These are phyloP conservation scores for Glandiceps talaboti DNA, from an alignment of 53 echinoderm and acorn worm species.

Conservation along the genomic window DNA sequence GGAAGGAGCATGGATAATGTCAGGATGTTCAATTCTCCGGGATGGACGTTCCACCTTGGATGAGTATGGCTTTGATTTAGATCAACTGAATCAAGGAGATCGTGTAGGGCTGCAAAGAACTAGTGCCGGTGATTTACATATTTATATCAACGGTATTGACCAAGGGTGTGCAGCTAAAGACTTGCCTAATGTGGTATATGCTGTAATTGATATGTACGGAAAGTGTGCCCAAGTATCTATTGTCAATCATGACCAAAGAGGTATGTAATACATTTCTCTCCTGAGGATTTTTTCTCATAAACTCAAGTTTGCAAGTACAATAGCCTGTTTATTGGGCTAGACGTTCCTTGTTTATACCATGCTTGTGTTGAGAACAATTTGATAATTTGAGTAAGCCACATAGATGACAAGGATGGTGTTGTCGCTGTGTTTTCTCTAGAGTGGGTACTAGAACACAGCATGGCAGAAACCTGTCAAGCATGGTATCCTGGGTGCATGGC, in stretches of 20 bases:
- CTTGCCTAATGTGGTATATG: constrained; percentile 56
- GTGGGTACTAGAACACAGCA: too few relatives aligned
- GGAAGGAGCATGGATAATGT: constrained; percentile 83
- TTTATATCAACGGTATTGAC: constrained; percentile 71
- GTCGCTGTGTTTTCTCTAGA: too few relatives aligned
- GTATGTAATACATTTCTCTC: too few relatives aligned
- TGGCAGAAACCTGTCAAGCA: too few relatives aligned
- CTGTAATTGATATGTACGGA: constrained; percentile 88
- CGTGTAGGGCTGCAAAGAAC: constrained; percentile 75
- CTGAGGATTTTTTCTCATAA: too few relatives aligned
- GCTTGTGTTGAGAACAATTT: too few relatives aligned
- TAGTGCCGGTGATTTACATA: constrained; percentile 52
- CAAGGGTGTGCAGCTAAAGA: constrained; percentile 53
- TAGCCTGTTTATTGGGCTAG: too few relatives aligned
- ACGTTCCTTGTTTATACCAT: too few relatives aligned
- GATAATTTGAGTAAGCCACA: too few relatives aligned
- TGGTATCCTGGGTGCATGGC: too few relatives aligned
- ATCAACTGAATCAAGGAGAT: constrained; percentile 55
- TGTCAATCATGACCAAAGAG: constrained; percentile 11
- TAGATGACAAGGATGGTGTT: too few relatives aligned
- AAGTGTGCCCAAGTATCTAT: constrained; percentile 83
- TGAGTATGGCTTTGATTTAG: constrained; percentile 81
- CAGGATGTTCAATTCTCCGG: constrained; percentile 72
- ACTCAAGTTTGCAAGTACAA: too few relatives aligned
- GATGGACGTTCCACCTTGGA: constrained; percentile 78